Conservation (phyloP, 30 jellyfish, hydroid and myxozoan genomes). For the Haliclystus octoradiatus region DNA sequence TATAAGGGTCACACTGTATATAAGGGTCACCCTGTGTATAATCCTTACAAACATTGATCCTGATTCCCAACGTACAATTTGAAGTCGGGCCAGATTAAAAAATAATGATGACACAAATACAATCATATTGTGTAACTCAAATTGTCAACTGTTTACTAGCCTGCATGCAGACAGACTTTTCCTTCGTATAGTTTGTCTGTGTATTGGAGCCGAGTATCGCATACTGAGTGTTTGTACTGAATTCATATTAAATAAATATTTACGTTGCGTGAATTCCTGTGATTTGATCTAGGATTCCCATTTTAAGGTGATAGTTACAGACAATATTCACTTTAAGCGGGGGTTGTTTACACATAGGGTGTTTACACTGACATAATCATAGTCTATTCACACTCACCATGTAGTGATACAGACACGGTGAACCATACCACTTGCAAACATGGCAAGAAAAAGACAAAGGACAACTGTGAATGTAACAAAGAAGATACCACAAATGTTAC, state of each 20-base stretch:
- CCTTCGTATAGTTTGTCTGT: no score
- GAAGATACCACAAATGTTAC: no score
- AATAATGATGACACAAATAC: no score
- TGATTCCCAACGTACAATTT: no score
- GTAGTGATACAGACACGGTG: slow-evolving; percentile 94
- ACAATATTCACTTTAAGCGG: neutral
- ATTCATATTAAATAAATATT: neutral
- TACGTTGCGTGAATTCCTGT: neutral
- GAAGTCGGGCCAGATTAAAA: no score
- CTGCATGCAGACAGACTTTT: no score
- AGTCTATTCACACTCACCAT: slow-evolving; percentile 35
- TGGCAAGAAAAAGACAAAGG: slow-evolving; percentile 41
- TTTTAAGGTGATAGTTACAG: neutral
- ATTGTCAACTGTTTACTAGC: no score
- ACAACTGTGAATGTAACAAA: slow-evolving; percentile 26
- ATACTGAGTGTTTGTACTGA: no score
- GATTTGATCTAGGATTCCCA: neutral
- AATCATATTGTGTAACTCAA: no score
- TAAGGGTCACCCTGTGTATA: neutral
- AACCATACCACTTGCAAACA: slow-evolving; percentile 91
- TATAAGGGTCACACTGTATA: neutral
- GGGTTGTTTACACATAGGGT: neutral
- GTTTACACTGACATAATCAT: neutral
- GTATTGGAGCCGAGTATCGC: no score
- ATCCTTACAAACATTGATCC: no score